A percentile compares a stretch with the other conserved stretches of the same genome.
Evolutionary conservation across 2,797 vertebrate species (phyloP).

Genomic region (Thaleichthys pacificus): DNA sequence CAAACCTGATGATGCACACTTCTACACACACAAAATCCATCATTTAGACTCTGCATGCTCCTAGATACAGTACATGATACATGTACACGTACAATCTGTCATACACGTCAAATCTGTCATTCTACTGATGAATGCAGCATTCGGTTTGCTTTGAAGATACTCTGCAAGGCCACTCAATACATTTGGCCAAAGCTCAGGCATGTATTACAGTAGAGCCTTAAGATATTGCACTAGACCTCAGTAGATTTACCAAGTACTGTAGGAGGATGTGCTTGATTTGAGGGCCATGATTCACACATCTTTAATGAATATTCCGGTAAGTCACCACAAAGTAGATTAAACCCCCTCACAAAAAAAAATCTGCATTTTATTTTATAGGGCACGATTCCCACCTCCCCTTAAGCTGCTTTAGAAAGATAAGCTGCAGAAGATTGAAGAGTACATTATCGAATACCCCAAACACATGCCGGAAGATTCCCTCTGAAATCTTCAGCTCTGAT

Average conservation of each 20-base stretch:
- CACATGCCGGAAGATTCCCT: slow-evolving; percentile 28
- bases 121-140: too few species aligned
- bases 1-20: slow-evolving; percentile 27
- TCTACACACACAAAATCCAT: slow-evolving; percentile 22
- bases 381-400: slow-evolving; percentile 37
- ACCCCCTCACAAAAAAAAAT: slow-evolving; percentile 37
- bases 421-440: slow-evolving; percentile 47
- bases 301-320: slow-evolving; percentile 55
- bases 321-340: slow-evolving; percentile 61
- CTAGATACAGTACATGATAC: background rate
- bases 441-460: slow-evolving; percentile 35
- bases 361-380: slow-evolving; percentile 35
- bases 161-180: background rate
- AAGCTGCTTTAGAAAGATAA: slow-evolving; percentile 62
- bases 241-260: slow-evolving; percentile 21
- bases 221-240: slow-evolving; percentile 18
- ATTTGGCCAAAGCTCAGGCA: background rate
- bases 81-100: too few species aligned
- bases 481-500: slow-evolving; percentile 49
- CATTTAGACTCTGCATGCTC: background rate
- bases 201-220: background rate
- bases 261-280: slow-evolving; percentile 34
- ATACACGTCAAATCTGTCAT: too few species aligned
- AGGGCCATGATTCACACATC: slow-evolving; percentile 34
- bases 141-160: too few species aligned